phyloP scores from a whole-genome alignment of 1,140 invertebrate species.

The Heterodera carotae region DNA sequence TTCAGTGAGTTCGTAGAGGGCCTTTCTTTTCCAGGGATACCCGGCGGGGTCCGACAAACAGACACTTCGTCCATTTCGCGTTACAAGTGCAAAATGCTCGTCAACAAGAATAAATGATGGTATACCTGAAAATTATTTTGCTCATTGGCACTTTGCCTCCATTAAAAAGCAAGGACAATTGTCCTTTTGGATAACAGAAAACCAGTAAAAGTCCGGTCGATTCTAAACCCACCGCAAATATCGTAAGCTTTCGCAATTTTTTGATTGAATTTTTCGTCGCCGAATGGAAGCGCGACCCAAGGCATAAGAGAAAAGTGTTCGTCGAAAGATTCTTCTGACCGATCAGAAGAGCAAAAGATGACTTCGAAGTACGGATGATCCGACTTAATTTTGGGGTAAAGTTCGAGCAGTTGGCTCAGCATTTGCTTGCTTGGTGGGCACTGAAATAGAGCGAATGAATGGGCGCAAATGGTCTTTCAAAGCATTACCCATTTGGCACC shows the following conservation, averaged over 20 bases:
- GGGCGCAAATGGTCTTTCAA: not conserved
- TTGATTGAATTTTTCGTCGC: conserved; percentile 22
- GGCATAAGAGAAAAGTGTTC: conserved; percentile 44
- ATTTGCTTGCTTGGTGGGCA: conserved; percentile 43
- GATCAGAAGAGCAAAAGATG: conserved; percentile 44
- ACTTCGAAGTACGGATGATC: conserved; percentile 39
- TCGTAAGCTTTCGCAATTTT: conserved; percentile 32
- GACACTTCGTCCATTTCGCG: conserved; percentile 36
- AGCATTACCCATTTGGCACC: conserved; percentile 43
- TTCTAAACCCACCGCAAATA: conserved; percentile 22
- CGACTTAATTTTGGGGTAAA: conserved; percentile 41
- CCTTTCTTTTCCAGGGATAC: conserved; percentile 36
- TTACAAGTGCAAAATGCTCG: conserved; percentile 34
- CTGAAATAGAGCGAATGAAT: conserved; percentile 20
- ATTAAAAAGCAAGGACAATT: conserved; percentile 8
- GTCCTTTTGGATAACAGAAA: not conserved
- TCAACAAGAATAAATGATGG: conserved; percentile 42
- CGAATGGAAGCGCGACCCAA: conserved; percentile 38
- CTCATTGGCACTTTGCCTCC: too few species aligned
- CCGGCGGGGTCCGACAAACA: conserved; percentile 40
- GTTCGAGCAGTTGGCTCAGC: conserved; percentile 25
- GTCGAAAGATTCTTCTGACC: conserved; percentile 39
- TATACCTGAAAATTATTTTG: too few species aligned
- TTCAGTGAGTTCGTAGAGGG: conserved; percentile 43
- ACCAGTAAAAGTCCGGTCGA: too few species aligned